Conservation (phyloP, 30 jellyfish, hydroid and myxozoan species). For the Turritopsis rubra region DNA sequence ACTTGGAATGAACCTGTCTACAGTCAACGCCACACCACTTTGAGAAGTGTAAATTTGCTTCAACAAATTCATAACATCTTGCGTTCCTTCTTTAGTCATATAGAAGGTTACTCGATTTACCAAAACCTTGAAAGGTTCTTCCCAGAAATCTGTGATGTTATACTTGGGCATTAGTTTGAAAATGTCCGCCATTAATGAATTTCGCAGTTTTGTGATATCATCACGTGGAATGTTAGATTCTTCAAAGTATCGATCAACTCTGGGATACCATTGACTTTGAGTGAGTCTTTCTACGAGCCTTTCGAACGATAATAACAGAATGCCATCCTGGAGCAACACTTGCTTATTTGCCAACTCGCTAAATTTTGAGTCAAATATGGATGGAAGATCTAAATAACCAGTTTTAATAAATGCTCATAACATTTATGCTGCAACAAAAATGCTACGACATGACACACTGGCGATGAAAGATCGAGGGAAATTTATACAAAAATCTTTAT, state of each 20-base stretch:
- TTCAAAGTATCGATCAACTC: neutral
- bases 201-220: neutral
- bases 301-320: neutral
- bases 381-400: neutral
- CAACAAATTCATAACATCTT: neutral
- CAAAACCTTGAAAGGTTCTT: neutral
- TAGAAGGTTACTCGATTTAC: neutral
- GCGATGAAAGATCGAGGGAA: neutral
- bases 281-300: neutral
- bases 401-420: too few species aligned
- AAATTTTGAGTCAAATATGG: neutral
- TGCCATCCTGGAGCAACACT: neutral
- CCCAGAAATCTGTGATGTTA: conserved; percentile 10
- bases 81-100: conserved; percentile 2
- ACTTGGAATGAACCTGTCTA: neutral
- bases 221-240: neutral
- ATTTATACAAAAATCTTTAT: too few species aligned
- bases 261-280: neutral
- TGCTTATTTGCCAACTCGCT: neutral
- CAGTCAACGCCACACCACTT: neutral
- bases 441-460: neutral
- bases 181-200: neutral
- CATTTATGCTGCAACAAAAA: neutral
- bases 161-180: conserved; percentile 2
- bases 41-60: neutral